These are phyloP conservation scores for Anthoscopus minutus DNA, from an alignment of 2,113 vertebrate species.

Conservation along the genomic window DNA sequence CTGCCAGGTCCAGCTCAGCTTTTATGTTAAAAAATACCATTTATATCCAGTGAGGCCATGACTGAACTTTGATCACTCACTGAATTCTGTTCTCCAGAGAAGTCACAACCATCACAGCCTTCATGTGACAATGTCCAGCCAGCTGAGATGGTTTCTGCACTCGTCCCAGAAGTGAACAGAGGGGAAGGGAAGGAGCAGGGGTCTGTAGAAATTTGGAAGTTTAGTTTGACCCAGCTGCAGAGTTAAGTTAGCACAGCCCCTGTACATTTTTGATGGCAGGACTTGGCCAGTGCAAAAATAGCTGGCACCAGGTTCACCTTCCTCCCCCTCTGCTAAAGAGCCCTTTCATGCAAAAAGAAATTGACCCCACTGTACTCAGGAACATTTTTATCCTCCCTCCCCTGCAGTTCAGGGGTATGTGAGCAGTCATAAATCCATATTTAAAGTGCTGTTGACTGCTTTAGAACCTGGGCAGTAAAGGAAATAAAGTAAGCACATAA, in stretches of 20 bases:
- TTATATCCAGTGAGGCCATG: background rate
- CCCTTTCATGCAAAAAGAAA: background rate
- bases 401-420: background rate
- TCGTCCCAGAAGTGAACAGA: background rate
- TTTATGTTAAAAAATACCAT: background rate
- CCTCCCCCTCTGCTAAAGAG: background rate
- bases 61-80: background rate
- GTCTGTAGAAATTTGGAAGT: background rate
- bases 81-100: background rate
- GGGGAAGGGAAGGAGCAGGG: background rate
- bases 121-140: background rate
- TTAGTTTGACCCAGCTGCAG: background rate
- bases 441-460: constrained; percentile 40
- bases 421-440: constrained; percentile 21
- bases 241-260: background rate
- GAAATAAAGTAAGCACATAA: constrained; percentile 47
- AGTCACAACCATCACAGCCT: background rate
- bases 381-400: constrained; percentile 11
- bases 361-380: background rate
- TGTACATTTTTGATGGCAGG: background rate
- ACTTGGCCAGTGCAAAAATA: background rate
- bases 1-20: background rate
- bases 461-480: constrained; percentile 28
- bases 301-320: background rate
- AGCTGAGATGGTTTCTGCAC: background rate